Evolutionary conservation across 2,113 vertebrate genomes (phyloP), one percentile per base, ranked within the genome.

Genomic region (Hydrolagus affinis): DNA sequence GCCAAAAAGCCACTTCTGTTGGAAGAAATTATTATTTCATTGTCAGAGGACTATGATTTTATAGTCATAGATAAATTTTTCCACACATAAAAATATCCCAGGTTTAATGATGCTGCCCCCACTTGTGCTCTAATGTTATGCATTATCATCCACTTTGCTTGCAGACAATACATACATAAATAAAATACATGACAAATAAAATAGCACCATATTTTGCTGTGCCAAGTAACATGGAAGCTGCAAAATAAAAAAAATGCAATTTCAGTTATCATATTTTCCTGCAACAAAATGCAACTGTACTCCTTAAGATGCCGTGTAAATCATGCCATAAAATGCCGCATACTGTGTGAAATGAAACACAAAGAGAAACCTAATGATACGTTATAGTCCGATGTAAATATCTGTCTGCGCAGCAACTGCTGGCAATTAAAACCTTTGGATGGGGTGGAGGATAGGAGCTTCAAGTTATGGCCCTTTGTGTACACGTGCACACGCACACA

Each of bases 81-180:
- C 60, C 66, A 23, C 9, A 21, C 25, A 32, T 32, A 83, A 30
- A 32, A 60, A 83, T 66, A 32, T 83, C 28, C 60, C 59, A 83
- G 64, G 62, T 68, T 83, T 66, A 68, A 83, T 66, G 28, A 66
- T 66, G 25, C 78, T 64, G 25, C 30, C 28, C 66, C 62, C 64
- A 32, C 32, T 66, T 10, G 32, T 83, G 30, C 44, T 83, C 60
- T 62, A 83, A 32, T 68, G 17, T 66, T 66, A 68, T 83, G 62
- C 10, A 30, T 83, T 83, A 25, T 11, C 23, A 66, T 66, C 59
- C 60, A 83, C 32, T 83, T 83, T 66, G 78, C 62, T 83, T 66
- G 1, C 59, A 83, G 77, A 80, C 44, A 44, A 44, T 44, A 44
- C 25, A 64, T 66, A 66, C 62, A 83, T 32, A 83, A 19, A 30